Conservation (phyloP, 2,113 vertebrate species). For the Sarotherodon lohbergeri region DNA sequence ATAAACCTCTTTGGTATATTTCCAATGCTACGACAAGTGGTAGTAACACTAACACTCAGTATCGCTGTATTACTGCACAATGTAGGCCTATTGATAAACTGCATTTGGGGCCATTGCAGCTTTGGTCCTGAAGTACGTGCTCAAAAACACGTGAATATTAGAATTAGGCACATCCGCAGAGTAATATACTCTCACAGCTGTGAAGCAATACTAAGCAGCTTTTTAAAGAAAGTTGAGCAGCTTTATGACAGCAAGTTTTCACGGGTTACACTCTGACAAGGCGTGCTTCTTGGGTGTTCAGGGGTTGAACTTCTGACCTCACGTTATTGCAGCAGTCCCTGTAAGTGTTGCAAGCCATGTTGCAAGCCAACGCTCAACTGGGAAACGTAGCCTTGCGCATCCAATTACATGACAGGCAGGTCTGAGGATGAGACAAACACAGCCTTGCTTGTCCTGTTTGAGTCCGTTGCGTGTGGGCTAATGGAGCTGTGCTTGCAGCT, state of each 20-base stretch:
- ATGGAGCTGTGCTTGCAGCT: slow-evolving; percentile 2
- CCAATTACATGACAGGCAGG: slow-evolving; percentile 20
- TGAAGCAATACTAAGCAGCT: neutral
- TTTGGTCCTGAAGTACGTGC: neutral
- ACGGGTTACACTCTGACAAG: neutral
- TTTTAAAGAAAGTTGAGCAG: neutral
- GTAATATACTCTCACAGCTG: neutral
- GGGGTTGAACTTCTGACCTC: neutral
- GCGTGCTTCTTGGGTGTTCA: neutral
- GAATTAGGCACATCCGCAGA: neutral
- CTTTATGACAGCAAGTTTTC: neutral
- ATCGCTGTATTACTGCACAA: neutral
- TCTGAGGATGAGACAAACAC: neutral
- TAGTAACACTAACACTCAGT: neutral
- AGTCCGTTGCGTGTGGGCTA: neutral
- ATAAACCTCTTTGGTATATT: neutral
- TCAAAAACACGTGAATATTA: neutral
- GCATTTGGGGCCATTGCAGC: neutral
- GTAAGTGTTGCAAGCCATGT: neutral
- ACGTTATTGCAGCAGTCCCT: neutral
- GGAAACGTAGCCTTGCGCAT: neutral
- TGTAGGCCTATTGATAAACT: neutral
- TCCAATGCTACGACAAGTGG: neutral
- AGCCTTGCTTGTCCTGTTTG: neutral
- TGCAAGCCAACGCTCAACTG: neutral